A percentile compares a stretch with the other conserved stretches of the same genome.
phyloP scores from a whole-genome alignment of 2,888 invertebrate species.

The Andricus quercusramuli region DNA sequence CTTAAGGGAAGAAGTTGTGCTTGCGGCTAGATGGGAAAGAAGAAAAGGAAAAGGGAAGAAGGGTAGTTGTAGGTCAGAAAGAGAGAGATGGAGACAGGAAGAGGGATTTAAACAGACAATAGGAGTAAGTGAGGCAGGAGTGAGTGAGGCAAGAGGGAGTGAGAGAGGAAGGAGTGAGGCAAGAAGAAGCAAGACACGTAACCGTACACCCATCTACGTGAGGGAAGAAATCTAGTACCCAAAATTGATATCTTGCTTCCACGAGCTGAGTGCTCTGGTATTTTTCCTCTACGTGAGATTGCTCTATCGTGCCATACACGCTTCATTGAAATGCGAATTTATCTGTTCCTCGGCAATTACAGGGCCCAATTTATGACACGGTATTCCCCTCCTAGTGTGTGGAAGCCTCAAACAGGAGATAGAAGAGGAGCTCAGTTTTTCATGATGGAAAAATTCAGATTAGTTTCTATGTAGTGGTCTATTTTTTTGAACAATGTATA shows the following conservation, averaged over 20 bases:
- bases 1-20: conserved; percentile 46
- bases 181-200: not conserved
- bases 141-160: too few relatives aligned
- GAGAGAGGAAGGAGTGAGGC: not conserved
- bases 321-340: conserved; percentile 1
- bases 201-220: conserved; percentile 24
- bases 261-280: conserved; percentile 45
- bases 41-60: conserved; percentile 30
- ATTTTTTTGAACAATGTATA: not conserved
- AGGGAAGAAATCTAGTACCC: conserved; percentile 43
- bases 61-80: conserved; percentile 43
- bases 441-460: conserved; percentile 3
- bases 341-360: conserved; percentile 35
- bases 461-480: not conserved
- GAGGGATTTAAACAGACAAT: conserved; percentile 46
- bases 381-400: not conserved
- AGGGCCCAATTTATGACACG: conserved; percentile 31
- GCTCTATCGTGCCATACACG: not conserved
- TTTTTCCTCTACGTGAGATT: conserved; percentile 43
- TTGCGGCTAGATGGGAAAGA: conserved; percentile 27
- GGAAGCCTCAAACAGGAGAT: not conserved
- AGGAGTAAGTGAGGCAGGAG: not conserved
- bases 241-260: conserved; percentile 51
- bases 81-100: not conserved
- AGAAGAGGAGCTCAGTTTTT: not conserved